Conservation (phyloP, 2,797 vertebrate genomes). For the Dendrocincla fuliginosa region DNA sequence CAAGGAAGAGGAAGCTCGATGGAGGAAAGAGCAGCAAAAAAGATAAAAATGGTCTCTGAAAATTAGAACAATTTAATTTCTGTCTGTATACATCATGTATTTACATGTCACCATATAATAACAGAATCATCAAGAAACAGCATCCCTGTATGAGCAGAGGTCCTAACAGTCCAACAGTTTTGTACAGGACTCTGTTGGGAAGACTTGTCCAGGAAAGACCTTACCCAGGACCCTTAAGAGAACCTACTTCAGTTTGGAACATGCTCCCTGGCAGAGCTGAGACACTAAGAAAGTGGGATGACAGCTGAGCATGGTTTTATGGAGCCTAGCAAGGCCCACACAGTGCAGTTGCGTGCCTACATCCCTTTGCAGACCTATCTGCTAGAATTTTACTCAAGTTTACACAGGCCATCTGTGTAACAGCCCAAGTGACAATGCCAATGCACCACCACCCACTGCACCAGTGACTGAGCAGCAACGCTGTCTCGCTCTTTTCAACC, state of each 20-base stretch:
- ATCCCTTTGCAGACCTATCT: constrained; percentile 29
- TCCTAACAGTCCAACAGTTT: not conserved
- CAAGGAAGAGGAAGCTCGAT: not conserved
- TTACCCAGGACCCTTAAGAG: not conserved
- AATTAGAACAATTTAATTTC: not conserved
- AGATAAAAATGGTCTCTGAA: not conserved
- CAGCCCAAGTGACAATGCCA: not conserved
- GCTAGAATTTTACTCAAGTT: constrained; percentile 13
- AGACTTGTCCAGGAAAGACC: not conserved
- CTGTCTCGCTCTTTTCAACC: not conserved
- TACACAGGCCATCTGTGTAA: constrained; percentile 23
- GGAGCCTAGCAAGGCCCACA: constrained; percentile 46
- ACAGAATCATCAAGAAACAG: not conserved
- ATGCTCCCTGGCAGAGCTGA: not conserved
- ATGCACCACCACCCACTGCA: not conserved
- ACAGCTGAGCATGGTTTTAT: constrained; percentile 23
- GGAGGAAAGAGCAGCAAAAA: not conserved
- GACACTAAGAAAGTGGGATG: not conserved
- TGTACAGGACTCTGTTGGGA: not conserved
- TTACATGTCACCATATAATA: not conserved
- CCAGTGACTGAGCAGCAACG: not conserved
- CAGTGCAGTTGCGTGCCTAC: not conserved
- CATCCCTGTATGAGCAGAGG: not conserved
- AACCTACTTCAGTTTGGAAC: not conserved
- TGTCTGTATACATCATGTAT: not conserved